A percentile compares a stretch with the other conserved stretches of the same genome.
Evolutionary conservation across 2,888 invertebrate species (phyloP).

Genomic region (Hydroisotoma schaefferi): DNA sequence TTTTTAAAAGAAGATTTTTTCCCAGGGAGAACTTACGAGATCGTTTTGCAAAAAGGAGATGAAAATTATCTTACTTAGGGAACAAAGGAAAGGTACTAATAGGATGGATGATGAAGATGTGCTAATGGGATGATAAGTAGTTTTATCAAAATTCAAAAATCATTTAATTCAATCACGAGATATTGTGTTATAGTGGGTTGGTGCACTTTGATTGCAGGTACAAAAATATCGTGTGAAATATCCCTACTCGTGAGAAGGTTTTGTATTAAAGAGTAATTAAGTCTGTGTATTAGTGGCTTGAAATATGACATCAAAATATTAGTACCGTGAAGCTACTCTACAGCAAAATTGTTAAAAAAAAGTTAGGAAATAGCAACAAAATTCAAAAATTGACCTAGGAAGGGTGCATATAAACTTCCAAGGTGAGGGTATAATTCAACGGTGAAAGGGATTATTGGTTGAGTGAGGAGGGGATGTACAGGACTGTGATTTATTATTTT

Average conservation of each 20-base stretch:
- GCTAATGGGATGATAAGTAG: no score
- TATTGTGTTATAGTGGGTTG: no score
- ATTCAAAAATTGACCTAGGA: slow-evolving; percentile 13
- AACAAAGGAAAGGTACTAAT: no score
- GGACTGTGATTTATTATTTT: neutral
- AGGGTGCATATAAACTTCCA: slow-evolving; percentile 3
- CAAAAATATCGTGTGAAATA: neutral
- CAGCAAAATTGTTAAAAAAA: slow-evolving; percentile 30
- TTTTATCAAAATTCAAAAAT: no score
- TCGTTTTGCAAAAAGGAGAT: no score
- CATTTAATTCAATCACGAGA: no score
- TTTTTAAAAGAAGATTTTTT: no score
- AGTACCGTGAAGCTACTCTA: slow-evolving; percentile 16
- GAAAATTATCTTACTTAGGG: no score
- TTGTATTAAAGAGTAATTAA: slow-evolving; percentile 10
- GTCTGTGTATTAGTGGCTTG: slow-evolving; percentile 11
- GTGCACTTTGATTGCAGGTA: no score
- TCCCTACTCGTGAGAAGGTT: no score
- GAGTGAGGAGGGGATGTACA: neutral
- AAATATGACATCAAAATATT: slow-evolving; percentile 13
- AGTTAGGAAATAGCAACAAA: slow-evolving; percentile 24
- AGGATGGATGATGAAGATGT: no score
- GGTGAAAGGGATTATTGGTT: neutral
- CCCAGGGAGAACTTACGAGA: no score
- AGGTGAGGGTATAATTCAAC: slow-evolving; percentile 2